A percentile compares a stretch with the other conserved stretches of the same genome.
phyloP scores from a whole-genome alignment of 2,888 invertebrate species.

The Cheilosia scutellata region DNA sequence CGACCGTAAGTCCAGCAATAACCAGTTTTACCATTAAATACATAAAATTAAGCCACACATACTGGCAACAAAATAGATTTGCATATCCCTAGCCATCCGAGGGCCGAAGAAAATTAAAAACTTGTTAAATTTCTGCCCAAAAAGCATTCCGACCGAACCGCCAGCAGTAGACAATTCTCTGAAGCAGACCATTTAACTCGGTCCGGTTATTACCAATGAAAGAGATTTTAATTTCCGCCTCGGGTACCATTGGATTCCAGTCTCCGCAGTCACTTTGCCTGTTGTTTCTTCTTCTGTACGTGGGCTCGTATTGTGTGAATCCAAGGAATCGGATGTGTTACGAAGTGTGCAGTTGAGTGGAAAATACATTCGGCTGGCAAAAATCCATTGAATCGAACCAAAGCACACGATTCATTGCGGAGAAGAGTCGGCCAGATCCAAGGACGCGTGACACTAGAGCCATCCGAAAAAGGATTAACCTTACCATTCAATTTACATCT shows the following conservation, averaged over 20 bases:
- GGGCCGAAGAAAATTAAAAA: no score
- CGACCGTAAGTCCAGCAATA: no score
- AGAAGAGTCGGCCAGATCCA: slow-evolving; percentile 15
- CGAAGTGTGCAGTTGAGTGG: slow-evolving; percentile 40
- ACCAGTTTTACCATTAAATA: no score
- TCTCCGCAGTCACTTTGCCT: background rate
- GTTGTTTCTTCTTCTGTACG: background rate
- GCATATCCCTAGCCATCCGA: no score
- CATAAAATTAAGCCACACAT: no score
- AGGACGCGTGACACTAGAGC: slow-evolving; percentile 4
- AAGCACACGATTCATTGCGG: no score
- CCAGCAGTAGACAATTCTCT: background rate
- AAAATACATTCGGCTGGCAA: slow-evolving; percentile 6
- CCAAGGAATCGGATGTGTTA: slow-evolving; percentile 15
- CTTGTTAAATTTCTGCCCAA: no score
- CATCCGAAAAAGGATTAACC: slow-evolving; percentile 8
- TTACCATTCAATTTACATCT: background rate
- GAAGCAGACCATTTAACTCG: slow-evolving; percentile 50
- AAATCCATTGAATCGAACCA: no score
- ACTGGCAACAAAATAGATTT: no score
- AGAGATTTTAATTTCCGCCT: slow-evolving; percentile 51
- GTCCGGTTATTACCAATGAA: slow-evolving; percentile 20
- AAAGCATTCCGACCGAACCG: no score
- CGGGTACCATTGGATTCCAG: slow-evolving; percentile 18
- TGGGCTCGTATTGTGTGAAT: no score